Evolutionary conservation across 2,113 vertebrate genomes (phyloP), one percentile per base, ranked within the genome.

Genomic region (Paratilapia polleni): DNA sequence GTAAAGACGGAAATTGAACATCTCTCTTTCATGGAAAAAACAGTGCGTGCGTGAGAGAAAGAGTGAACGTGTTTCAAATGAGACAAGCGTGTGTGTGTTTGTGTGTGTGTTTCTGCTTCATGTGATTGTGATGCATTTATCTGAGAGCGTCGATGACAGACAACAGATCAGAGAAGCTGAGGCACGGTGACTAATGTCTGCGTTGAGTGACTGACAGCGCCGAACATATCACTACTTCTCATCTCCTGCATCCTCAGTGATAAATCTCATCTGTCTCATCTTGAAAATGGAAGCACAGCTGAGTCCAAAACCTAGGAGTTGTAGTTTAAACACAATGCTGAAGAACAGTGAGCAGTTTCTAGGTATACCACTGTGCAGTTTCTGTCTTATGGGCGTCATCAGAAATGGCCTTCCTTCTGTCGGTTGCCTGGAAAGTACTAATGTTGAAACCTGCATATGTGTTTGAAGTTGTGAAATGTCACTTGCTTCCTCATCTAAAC

Each of bases 121-220:
- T 78, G 90, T 57, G 81, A 78, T 81, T 34, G 74, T 60, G 90
- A 88, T 85, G 90, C 88, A 89, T 94, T 88, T 88, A 78, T 90
- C 85, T 89, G 88, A 62, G 84, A 56, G 81, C 26, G 31, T 10
- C 61, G n/a, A 75, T 92, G 94, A 94, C 92, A 94, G 92, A 91
- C 92, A 91, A 84, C 93, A 86, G 92, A 93, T 94, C 92, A 90
- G 88, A 90, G 86, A 81, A 84, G 81, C 84, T 20, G 77, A 79
- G 87, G 86, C 79, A 5, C 41, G 20, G 90, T 91, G 94, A 93
- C 92, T 93, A 92, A 94, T 88, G 89, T 88, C 85, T 13, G 84
- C 54, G 56, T 34, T 91, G 90, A 92, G 85, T 94, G 94, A 95
- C 77, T 94, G 94, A 93, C 94, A 92, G 93, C 81, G 38, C 26